Conservation (phyloP, 2,113 vertebrate genomes). For the Egretta garzetta region DNA sequence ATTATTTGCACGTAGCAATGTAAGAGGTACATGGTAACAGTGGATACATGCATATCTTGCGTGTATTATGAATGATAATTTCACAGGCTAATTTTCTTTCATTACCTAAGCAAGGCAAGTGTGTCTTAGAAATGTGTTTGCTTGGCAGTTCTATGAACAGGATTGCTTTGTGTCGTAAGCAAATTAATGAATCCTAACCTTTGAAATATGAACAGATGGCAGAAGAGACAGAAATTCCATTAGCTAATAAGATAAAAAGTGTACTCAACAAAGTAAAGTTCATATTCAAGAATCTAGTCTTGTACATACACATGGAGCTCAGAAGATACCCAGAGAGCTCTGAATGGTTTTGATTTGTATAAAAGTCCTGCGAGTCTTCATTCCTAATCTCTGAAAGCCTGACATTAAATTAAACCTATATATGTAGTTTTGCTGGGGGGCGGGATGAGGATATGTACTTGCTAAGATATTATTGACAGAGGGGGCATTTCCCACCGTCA, state of each 20-base stretch:
- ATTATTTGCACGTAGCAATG: not conserved
- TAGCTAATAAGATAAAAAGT: slow-evolving; percentile 24
- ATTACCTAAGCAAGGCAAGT: not conserved
- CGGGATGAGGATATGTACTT: not conserved
- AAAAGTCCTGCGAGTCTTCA: not conserved
- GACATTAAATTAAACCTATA: slow-evolving; percentile 2
- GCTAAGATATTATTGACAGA: not conserved
- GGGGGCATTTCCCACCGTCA: not conserved
- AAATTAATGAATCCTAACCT: slow-evolving; percentile 40
- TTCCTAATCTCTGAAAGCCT: slow-evolving; percentile 16
- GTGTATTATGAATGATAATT: not conserved
- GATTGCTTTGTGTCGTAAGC: not conserved
- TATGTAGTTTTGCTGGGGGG: not conserved
- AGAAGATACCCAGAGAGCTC: not conserved
- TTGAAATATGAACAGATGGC: not conserved
- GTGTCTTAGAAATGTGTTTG: not conserved
- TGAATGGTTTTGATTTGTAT: not conserved
- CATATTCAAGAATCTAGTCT: not conserved
- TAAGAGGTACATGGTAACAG: not conserved
- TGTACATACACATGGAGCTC: not conserved
- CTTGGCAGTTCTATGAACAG: not conserved
- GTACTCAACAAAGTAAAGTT: slow-evolving; percentile 10
- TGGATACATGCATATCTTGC: not conserved
- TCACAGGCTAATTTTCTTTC: not conserved
- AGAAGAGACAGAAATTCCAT: slow-evolving; percentile 4